phyloP scores from a whole-genome alignment of 2,113 vertebrate species.

The Gnathochromis pfefferi region DNA sequence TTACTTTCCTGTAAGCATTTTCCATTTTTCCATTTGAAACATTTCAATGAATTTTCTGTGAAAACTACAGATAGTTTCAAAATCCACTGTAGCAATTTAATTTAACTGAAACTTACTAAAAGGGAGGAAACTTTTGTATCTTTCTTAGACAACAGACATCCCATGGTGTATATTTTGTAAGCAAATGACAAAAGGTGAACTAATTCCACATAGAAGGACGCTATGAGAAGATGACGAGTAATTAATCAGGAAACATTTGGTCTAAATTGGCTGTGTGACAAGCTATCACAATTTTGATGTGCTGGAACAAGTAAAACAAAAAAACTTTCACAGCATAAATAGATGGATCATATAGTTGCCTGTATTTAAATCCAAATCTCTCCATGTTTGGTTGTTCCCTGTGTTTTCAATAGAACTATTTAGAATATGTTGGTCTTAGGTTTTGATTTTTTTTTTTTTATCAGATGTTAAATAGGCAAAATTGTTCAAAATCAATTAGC shows the following conservation, averaged over 20 bases:
- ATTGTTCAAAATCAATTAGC: background rate
- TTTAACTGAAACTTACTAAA: background rate
- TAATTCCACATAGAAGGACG: background rate
- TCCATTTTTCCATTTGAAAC: background rate
- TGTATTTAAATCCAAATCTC: background rate
- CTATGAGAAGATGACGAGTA: background rate
- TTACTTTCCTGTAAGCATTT: background rate
- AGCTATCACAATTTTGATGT: background rate
- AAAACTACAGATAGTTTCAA: background rate
- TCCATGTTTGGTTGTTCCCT: background rate
- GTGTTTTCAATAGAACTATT: background rate
- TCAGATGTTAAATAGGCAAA: background rate
- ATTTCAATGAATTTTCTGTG: background rate
- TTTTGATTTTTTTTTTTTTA: background rate
- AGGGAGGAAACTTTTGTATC: background rate
- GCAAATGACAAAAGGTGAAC: background rate
- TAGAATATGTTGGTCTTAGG: background rate
- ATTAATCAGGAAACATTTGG: background rate
- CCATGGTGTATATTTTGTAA: background rate
- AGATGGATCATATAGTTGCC: background rate
- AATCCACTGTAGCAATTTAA: background rate
- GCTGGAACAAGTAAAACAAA: background rate
- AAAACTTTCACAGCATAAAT: background rate
- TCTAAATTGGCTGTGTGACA: background rate
- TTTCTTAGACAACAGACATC: background rate